Conservation (phyloP, 2,797 vertebrate genomes). For the Rhyacichthys aspro region DNA sequence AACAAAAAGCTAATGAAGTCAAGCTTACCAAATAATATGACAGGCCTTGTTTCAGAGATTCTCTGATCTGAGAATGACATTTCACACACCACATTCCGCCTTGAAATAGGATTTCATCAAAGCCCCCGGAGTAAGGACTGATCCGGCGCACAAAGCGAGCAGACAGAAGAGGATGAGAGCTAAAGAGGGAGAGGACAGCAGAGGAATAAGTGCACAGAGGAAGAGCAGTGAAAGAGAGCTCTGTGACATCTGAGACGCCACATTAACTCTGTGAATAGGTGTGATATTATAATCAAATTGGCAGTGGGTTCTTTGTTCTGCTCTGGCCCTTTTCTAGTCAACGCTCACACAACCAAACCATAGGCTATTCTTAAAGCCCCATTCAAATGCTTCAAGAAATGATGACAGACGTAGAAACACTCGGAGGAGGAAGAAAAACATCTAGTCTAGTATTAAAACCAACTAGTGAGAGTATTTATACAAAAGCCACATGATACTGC, state of each 20-base stretch:
- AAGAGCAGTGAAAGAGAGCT: conserved; percentile 20
- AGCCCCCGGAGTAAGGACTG: conserved; percentile 41
- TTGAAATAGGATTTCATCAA: conserved; percentile 61
- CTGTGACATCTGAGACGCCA: conserved; percentile 53
- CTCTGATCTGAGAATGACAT: conserved; percentile 54
- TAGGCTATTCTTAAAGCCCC: conserved; percentile 45
- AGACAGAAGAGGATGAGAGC: conserved; percentile 23
- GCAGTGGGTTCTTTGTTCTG: conserved; percentile 63
- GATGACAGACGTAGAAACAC: conserved; percentile 47
- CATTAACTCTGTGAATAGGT: conserved; percentile 65
- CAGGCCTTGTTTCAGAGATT: conserved; percentile 45
- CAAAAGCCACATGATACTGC: conserved; percentile 29
- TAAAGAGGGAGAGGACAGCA: conserved; percentile 1
- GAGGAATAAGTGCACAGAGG: conserved; percentile 20
- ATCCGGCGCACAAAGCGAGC: conserved; percentile 41
- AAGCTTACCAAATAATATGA: conserved; percentile 21
- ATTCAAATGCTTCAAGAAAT: conserved; percentile 52
- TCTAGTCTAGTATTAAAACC: conserved; percentile 27
- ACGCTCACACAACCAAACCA: conserved; percentile 34
- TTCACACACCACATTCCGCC: conserved; percentile 43
- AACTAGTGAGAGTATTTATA: conserved; percentile 34
- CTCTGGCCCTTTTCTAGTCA: conserved; percentile 36
- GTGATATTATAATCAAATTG: conserved; percentile 69
- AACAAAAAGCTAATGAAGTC: conserved; percentile 59
- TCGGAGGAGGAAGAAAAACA: conserved; percentile 17